Conservation (phyloP, 1,140 invertebrate species). For the Rhagoletis pomonella region DNA sequence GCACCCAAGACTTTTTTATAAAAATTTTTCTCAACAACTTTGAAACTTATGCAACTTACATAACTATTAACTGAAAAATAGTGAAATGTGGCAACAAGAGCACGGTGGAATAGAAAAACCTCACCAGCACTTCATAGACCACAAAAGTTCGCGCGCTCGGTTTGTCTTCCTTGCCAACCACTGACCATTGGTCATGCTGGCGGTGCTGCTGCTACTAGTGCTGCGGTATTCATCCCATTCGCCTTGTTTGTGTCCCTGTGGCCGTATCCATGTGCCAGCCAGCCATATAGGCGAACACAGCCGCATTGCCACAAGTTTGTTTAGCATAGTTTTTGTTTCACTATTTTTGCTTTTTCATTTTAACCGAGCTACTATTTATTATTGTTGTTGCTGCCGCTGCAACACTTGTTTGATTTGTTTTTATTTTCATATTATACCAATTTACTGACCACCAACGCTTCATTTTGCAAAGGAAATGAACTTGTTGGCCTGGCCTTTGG, state of each 20-base stretch:
- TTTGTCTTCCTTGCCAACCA: constrained; percentile 10
- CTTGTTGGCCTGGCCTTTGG: constrained; percentile 39
- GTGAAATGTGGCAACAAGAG: neutral
- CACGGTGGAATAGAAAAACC: neutral
- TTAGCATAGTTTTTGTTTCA: neutral
- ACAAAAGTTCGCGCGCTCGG: constrained; percentile 29
- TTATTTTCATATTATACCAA: constrained; percentile 41
- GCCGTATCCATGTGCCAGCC: neutral
- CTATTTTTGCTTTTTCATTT: neutral
- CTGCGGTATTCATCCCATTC: neutral
- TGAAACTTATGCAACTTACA: neutral
- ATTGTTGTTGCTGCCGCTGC: neutral
- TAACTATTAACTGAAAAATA: neutral
- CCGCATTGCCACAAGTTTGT: constrained; percentile 29
- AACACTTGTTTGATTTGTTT: neutral
- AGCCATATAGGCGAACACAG: neutral
- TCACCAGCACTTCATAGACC: constrained; percentile 17
- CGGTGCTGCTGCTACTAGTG: neutral
- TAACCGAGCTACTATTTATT: neutral
- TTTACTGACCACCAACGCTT: constrained; percentile 48
- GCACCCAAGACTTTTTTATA: neutral
- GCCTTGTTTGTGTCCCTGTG: constrained; percentile 32
- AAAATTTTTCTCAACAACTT: neutral
- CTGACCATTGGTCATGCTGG: neutral
- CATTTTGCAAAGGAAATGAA: constrained; percentile 50